These are phyloP conservation scores for Oceanites oceanicus DNA, from an alignment of 2,113 vertebrate genomes.

Conservation along the genomic window DNA sequence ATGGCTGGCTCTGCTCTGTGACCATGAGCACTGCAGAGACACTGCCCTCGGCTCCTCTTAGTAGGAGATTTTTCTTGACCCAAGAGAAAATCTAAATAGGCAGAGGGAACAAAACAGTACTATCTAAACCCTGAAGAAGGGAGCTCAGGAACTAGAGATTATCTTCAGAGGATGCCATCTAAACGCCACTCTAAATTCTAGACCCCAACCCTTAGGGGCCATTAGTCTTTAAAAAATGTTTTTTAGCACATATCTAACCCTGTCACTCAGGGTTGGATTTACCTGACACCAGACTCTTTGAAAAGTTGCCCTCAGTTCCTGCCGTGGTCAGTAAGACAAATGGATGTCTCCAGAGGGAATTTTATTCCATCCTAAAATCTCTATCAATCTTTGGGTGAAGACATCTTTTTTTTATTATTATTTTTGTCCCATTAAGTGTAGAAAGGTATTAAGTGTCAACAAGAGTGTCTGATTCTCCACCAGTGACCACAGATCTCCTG, in stretches of 20 bases:
- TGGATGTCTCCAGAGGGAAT: background rate
- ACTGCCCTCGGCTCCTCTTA: accelerated
- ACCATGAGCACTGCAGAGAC: background rate
- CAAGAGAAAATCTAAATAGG: background rate
- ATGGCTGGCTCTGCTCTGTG: accelerated
- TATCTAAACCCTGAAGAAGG: background rate
- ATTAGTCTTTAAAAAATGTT: background rate
- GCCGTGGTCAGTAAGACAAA: background rate
- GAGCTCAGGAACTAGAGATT: background rate
- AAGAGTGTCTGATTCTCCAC: background rate
- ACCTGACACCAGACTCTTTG: background rate
- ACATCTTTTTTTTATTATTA: background rate
- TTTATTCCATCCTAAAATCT: background rate
- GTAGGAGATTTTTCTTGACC: background rate
- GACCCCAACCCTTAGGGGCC: background rate
- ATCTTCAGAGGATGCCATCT: background rate
- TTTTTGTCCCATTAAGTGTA: background rate
- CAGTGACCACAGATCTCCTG: background rate
- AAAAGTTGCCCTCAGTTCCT: background rate
- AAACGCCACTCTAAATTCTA: background rate
- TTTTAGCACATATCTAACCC: background rate
- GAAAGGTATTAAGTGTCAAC: background rate
- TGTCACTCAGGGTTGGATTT: background rate
- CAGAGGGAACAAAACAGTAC: background rate
- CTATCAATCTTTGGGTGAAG: background rate